These are phyloP conservation scores for Heterochromis multidens DNA, from an alignment of 2,113 vertebrate species.

Conservation along the genomic window DNA sequence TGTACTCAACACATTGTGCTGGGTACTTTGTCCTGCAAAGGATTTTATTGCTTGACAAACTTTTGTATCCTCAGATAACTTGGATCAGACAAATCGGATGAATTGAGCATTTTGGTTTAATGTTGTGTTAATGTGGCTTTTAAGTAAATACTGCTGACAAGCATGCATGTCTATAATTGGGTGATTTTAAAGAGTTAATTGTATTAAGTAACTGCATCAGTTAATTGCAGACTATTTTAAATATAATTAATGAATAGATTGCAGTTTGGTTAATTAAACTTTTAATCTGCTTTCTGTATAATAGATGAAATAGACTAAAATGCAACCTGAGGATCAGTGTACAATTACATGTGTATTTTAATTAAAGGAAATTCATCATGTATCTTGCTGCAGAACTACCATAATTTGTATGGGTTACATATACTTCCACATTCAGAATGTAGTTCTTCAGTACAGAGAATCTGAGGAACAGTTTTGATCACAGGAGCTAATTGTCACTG, in stretches of 20 bases:
- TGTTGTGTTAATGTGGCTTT: slow-evolving; percentile 10
- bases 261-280: neutral
- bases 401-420: neutral
- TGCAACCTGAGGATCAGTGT: neutral
- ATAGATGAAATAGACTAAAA: neutral
- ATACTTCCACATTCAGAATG: neutral
- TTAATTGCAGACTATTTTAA: slow-evolving; percentile 12
- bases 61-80: slow-evolving; percentile 7
- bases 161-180: neutral
- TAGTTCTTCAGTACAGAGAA: neutral
- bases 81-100: slow-evolving; percentile 60
- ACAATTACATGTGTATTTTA: neutral
- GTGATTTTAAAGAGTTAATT: slow-evolving; percentile 17
- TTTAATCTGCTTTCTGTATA: slow-evolving; percentile 1
- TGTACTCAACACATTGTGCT: neutral
- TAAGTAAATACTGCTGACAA: neutral
- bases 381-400: neutral
- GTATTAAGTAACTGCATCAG: slow-evolving; percentile 4
- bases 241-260: slow-evolving; percentile 11
- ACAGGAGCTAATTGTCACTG: neutral
- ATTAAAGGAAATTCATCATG: neutral
- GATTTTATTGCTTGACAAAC: slow-evolving; percentile 39
- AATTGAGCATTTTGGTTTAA: slow-evolving; percentile 5
- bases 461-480: neutral
- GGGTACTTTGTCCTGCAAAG: neutral